Evolutionary conservation across 2,797 vertebrate genomes (phyloP).

Genomic region (Poecilia picta): DNA sequence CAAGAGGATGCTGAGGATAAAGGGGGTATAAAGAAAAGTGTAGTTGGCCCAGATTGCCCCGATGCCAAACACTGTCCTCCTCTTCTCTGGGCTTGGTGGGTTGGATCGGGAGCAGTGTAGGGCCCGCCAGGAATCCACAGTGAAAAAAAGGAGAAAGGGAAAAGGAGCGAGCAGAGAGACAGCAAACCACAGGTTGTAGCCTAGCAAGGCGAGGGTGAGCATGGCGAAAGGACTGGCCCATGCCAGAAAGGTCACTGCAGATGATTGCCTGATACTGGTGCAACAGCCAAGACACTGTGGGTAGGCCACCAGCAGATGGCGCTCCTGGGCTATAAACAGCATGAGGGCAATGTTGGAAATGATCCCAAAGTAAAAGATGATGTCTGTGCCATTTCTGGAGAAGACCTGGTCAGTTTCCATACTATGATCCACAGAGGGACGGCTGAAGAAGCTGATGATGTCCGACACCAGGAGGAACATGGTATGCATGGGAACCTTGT

Average conservation of each 20-base stretch:
- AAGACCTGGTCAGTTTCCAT: rapidly evolving
- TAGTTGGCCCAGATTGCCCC: slow-evolving; percentile 71
- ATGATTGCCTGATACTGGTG: slow-evolving; percentile 32
- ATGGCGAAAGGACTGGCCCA: slow-evolving; percentile 60
- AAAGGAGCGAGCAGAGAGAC: slow-evolving; percentile 68
- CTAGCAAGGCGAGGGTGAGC: slow-evolving; percentile 60
- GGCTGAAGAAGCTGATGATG: slow-evolving; percentile 69
- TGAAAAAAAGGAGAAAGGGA: slow-evolving; percentile 72
- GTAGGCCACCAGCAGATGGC: slow-evolving; percentile 64
- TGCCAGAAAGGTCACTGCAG: slow-evolving; percentile 29
- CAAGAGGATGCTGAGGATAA: slow-evolving; percentile 68
- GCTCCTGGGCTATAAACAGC: slow-evolving; percentile 71
- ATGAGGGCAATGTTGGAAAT: slow-evolving; percentile 71
- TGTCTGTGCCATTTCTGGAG: slow-evolving; percentile 40
- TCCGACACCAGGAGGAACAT: slow-evolving; percentile 72
- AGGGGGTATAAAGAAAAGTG: slow-evolving; percentile 70
- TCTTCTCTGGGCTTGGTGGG: slow-evolving; percentile 47
- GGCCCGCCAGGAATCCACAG: slow-evolving; percentile 68
- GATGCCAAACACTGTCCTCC: slow-evolving; percentile 55
- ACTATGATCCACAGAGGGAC: slow-evolving; percentile 27
- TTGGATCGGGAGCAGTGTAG: slow-evolving; percentile 53
- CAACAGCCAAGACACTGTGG: slow-evolving; percentile 59
- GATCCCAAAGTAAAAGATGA: slow-evolving; percentile 71
- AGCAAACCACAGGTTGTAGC: slow-evolving; percentile 56
- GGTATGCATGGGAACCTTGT: slow-evolving; percentile 62